Base-by-base conservation (phyloP, 2,888 invertebrate species). In the Noctua janthe region DNA sequence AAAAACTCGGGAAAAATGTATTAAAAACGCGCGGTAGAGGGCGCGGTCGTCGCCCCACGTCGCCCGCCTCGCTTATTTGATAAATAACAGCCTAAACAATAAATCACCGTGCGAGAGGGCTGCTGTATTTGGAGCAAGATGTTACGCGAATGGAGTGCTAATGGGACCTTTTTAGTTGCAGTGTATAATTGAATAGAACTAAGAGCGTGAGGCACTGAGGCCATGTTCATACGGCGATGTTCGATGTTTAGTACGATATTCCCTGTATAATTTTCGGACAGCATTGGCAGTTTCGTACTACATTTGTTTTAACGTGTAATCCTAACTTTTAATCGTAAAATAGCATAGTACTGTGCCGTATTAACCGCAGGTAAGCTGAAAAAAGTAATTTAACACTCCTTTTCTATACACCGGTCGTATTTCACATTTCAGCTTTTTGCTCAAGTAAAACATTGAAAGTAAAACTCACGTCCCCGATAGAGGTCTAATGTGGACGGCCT, bases 41-140 rank as follows among this genome's bases (percentile, higher is more conserved):
- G 90, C 80, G 91, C 91, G 91, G 90, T 88, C 90, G 88, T 89
- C 90, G 88, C 88, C 90, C 91, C 85, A 84, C 89, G 82, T 80
- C 83, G 83, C 78, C 90, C 88, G 91, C 92, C 92, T 90, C 90
- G 89, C 92, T 92, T 93, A 92, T 95, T 95, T 95, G 94, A 95
- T 95, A 95, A 95, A 95, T 94, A 94, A 92, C 93, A 92, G 85
- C 85, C 87, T 85, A 91, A 92, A 92, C 91, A 92, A 95, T 95
- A 95, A 94, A 95, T 95, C 94, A 94, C 91, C 82, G 89, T 84
- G 87, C 87, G 86, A 81, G 87, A 87, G 87, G 72, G 78, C 78
- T 84, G 74, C 62, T 83, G 79, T 15, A 1, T 73, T 75, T 56
- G n/a, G 17, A 67, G 35, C 83, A 64, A 64, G 78, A 59, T 69